A percentile compares a stretch with the other conserved stretches of the same genome.
Evolutionary conservation across 2,797 vertebrate genomes (phyloP).

Genomic region (Intellagama lesueurii): DNA sequence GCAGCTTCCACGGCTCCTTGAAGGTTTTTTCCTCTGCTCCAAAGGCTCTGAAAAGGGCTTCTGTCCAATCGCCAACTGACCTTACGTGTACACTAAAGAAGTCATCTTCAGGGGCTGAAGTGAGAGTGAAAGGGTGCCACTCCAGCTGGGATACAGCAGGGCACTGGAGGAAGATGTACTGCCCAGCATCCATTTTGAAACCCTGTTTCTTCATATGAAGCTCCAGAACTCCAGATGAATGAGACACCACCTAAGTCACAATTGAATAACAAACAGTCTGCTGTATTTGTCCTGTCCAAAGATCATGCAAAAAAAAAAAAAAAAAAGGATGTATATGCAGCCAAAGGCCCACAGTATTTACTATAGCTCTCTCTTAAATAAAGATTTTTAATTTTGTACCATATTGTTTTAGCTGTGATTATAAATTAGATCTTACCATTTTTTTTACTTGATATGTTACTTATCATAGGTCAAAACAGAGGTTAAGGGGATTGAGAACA

Average conservation of each 20-base stretch:
- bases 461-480: not conserved
- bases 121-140: constrained; percentile 86
- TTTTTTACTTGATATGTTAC: not conserved
- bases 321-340: not conserved
- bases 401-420: not conserved
- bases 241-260: constrained; percentile 75
- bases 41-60: constrained; percentile 74
- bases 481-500: too few relatives aligned
- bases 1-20: constrained; percentile 70
- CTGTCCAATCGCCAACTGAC: constrained; percentile 80
- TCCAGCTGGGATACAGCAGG: constrained; percentile 77
- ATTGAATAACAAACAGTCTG: constrained; percentile 20
- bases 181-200: constrained; percentile 82
- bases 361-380: not conserved
- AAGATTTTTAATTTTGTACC: not conserved
- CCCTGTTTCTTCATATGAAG: constrained; percentile 80
- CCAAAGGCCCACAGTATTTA: not conserved
- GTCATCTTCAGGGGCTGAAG: constrained; percentile 81
- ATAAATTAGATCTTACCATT: not conserved
- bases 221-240: constrained; percentile 81
- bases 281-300: not conserved
- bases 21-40: constrained; percentile 62
- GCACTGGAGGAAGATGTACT: constrained; percentile 82
- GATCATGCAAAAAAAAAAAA: not conserved
- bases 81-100: constrained; percentile 82